Percentiles rank a stretch among this genome's conserved stretches.
Conservation (phyloP, 2,888 invertebrate genomes). For the Notodonta ziczac region DNA sequence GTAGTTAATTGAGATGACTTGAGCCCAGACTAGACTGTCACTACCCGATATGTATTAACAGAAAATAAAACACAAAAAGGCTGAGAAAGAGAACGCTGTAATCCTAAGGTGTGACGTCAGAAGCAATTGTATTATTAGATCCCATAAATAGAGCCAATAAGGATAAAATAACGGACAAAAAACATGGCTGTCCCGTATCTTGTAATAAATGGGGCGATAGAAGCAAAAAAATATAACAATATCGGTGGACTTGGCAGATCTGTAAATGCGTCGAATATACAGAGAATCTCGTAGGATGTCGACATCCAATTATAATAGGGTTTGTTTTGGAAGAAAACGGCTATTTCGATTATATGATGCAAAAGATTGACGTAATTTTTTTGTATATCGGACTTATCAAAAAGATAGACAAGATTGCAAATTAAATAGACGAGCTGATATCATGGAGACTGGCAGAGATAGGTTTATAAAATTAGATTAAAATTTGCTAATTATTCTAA, state of each 20-base stretch:
- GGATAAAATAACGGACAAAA: conserved; percentile 41
- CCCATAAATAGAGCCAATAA: conserved; percentile 47
- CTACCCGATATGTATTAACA: conserved; percentile 28
- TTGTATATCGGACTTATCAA: no score
- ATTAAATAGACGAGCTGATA: no score
- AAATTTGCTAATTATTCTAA: no score
- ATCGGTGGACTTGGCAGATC: conserved; percentile 17
- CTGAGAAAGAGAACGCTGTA: conserved; percentile 14
- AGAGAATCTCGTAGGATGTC: conserved; percentile 2
- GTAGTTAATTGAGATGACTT: not conserved
- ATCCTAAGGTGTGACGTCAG: conserved; percentile 47
- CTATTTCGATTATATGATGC: not conserved
- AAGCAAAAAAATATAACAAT: conserved; percentile 27
- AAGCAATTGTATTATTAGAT: conserved; percentile 46
- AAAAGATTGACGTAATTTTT: no score
- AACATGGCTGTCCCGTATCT: conserved; percentile 36
- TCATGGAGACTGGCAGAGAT: no score
- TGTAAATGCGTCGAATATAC: conserved; percentile 12
- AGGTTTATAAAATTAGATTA: no score
- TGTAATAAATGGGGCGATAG: conserved; percentile 40
- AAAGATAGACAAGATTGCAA: no score
- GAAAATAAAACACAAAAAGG: conserved; percentile 19
- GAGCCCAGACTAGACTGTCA: not conserved
- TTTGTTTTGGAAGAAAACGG: not conserved
- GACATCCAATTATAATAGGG: conserved; percentile 18